These are phyloP conservation scores for Hippolais icterina DNA, from an alignment of 2,113 vertebrate species.

Conservation along the genomic window DNA sequence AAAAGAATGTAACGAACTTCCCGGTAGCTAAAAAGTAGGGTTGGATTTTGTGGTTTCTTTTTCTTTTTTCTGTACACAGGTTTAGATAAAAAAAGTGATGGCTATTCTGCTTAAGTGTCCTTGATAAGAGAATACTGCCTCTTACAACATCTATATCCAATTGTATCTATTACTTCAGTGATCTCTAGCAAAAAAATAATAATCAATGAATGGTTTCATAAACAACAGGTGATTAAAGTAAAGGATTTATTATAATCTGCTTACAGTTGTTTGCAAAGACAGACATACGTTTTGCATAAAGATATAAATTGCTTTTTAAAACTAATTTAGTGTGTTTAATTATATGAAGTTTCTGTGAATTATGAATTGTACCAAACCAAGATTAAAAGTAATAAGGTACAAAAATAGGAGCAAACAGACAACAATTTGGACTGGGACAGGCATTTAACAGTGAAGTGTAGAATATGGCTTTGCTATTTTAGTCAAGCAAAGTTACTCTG, in stretches of 20 bases:
- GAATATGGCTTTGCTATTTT: conserved; percentile 83
- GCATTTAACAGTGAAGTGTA: conserved; percentile 79
- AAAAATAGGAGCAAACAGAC: conserved; percentile 83
- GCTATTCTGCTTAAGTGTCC: conserved; percentile 65
- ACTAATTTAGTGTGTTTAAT: conserved; percentile 84
- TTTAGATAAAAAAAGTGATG: conserved; percentile 64
- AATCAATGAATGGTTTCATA: conserved; percentile 75
- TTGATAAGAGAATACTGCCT: conserved; percentile 65
- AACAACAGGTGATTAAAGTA: conserved; percentile 82
- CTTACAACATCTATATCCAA: conserved; percentile 68
- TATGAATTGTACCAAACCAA: conserved; percentile 85
- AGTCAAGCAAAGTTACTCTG: conserved; percentile 79
- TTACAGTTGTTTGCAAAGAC: conserved; percentile 85
- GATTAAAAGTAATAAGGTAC: conserved; percentile 83
- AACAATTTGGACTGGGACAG: conserved; percentile 80
- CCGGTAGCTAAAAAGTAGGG: neutral
- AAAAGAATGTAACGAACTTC: neutral
- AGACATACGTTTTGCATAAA: conserved; percentile 85
- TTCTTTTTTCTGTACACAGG: conserved; percentile 18
- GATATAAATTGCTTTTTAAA: conserved; percentile 86
- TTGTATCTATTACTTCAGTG: conserved; percentile 37
- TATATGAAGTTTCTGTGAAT: conserved; percentile 82
- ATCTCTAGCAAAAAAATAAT: conserved; percentile 60
- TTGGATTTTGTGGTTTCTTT: neutral
- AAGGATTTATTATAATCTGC: conserved; percentile 85